Conservation (phyloP, 2,888 invertebrate species). For the Drosophila anomalata region DNA sequence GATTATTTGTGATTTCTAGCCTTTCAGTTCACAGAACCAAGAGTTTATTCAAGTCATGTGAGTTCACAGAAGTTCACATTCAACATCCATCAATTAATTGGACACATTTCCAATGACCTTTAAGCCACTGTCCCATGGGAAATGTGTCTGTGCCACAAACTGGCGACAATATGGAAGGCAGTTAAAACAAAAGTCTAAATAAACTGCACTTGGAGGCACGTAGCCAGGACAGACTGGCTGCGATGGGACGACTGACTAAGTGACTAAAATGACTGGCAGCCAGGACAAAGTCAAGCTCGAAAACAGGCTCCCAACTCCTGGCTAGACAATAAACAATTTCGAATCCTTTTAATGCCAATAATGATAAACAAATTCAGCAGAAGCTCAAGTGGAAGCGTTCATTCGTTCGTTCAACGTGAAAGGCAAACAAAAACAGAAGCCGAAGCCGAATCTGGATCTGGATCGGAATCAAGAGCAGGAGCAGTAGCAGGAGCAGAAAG, state of each 20-base stretch:
- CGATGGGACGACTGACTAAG: constrained; percentile 42
- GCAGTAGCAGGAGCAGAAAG: background rate
- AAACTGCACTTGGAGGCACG: constrained; percentile 52
- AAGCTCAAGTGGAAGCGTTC: constrained; percentile 27
- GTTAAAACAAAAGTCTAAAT: constrained; percentile 59
- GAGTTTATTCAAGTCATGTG: constrained; percentile 22
- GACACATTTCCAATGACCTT: constrained; percentile 16
- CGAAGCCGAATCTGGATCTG: constrained; percentile 8
- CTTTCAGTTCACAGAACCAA: background rate
- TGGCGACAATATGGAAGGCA: constrained; percentile 60
- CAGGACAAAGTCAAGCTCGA: constrained; percentile 42
- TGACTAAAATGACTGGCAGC: constrained; percentile 54
- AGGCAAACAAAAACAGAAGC: constrained; percentile 60
- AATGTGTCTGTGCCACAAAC: constrained; percentile 34
- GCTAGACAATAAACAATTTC: constrained; percentile 79
- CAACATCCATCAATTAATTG: constrained; percentile 37
- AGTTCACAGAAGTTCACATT: constrained; percentile 3
- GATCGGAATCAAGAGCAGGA: background rate
- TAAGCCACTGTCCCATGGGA: constrained; percentile 32
- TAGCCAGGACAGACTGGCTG: constrained; percentile 35
- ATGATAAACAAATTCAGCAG: constrained; percentile 77
- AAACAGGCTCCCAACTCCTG: constrained; percentile 22
- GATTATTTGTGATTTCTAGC: background rate
- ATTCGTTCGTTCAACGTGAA: constrained; percentile 47
- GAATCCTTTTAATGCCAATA: constrained; percentile 80